Base-by-base conservation (phyloP, 2,888 invertebrate species). In the Diplolepis rosae region DNA sequence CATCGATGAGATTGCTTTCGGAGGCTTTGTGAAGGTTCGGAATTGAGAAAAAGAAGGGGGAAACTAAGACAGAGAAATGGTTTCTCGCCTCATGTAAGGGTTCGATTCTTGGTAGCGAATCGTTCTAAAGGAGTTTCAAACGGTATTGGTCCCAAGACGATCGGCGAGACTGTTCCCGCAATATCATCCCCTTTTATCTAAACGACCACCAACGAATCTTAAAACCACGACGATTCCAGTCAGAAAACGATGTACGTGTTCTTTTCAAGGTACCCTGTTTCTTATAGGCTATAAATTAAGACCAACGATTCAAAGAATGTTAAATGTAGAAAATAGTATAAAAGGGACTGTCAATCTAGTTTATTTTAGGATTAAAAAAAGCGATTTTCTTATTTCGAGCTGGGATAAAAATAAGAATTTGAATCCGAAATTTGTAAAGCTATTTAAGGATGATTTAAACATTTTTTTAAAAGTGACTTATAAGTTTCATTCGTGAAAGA, bases 161-260 rank as follows among this genome's bases (percentile, higher is more conserved):
- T 76, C 72, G 74, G 70, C 72, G 73, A 77, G 77, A 77, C 77
- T 77, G 76, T 74, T 80, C 71, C 71, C 66, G 72, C 77, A 80
- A 78, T 81, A 79, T 79, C 80, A 76, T 74, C 71, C 76, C 67
- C 77, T 76, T 77, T 82, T 81, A 82, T 79, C 80, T 78, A 80
- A 81, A 83, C 80, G 80, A 81, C 77, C 78, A 81, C 77, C 78
- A 65, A 74, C 77, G 79, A 77, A 77, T 78, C 76, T 76, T 68
- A 72, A 77, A 79, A 78, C 75, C 73, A 69, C 74, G 66, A 69
- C 51, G 56, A 71, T 75, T 71, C 54, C 56, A 42, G 48, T 65
- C 13, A 45, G 52, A 69, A 65, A 75, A 68, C 70, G 70, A 54
- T 54, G 69, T 69, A 27, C 67, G 54, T 71, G 35, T 65, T 51